Conservation (phyloP, 2,888 invertebrate genomes). For the Macrosoma leucophasiata region DNA sequence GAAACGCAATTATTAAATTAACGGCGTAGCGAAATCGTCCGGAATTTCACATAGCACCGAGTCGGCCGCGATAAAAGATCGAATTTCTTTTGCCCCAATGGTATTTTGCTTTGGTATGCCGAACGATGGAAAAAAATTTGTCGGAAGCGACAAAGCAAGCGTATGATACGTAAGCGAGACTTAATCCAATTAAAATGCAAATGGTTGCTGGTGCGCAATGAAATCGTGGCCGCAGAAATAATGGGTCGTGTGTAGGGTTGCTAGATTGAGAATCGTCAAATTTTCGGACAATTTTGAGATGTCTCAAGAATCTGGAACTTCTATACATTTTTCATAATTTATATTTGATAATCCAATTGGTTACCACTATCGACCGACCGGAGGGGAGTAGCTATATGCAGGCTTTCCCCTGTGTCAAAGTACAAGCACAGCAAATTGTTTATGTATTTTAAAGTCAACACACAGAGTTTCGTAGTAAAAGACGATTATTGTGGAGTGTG, state of each 20-base stretch:
- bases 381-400: too few species aligned
- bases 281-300: too few species aligned
- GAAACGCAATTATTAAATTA: slow-evolving; percentile 21
- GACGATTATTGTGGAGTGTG: too few species aligned
- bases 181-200: slow-evolving; percentile 52
- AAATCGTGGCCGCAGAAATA: slow-evolving; percentile 44
- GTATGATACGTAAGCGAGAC: slow-evolving; percentile 34
- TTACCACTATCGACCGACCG: too few species aligned
- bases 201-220: slow-evolving; percentile 40
- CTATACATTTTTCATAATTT: too few species aligned
- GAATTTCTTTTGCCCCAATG: slow-evolving; percentile 11
- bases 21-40: slow-evolving; percentile 20
- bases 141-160: slow-evolving; percentile 28
- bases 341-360: too few species aligned
- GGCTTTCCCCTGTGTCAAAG: too few species aligned
- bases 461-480: too few species aligned
- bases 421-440: too few species aligned
- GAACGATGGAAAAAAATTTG: slow-evolving; percentile 6
- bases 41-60: slow-evolving; percentile 12
- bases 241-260: slow-evolving; percentile 37
- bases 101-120: slow-evolving; percentile 1
- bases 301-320: too few species aligned
- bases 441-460: too few species aligned
- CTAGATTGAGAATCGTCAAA: too few species aligned
- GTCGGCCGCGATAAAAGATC: slow-evolving; percentile 5